phyloP scores from a whole-genome alignment of 2,113 vertebrate genomes.

The Entomyzon cyanotis region DNA sequence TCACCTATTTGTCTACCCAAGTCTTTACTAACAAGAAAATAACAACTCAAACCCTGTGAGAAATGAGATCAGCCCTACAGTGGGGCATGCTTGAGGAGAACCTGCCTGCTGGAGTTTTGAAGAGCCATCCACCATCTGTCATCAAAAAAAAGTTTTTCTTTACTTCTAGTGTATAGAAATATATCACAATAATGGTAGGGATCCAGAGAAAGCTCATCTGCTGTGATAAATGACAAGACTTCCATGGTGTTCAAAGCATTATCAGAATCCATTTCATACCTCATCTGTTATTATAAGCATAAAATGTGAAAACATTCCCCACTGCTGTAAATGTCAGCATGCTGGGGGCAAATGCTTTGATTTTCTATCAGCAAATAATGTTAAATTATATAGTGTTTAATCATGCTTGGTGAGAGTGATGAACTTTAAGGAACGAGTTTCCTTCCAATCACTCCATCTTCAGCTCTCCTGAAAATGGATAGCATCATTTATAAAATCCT shows the following conservation, averaged over 20 bases:
- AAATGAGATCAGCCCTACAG: background rate
- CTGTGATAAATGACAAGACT: constrained; percentile 61
- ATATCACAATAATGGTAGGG: background rate
- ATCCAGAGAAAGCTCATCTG: background rate
- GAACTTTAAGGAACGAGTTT: constrained; percentile 45
- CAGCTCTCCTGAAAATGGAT: background rate
- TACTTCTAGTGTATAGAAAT: background rate
- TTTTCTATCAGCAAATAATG: constrained; percentile 59
- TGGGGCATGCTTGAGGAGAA: background rate
- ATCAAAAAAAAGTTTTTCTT: background rate
- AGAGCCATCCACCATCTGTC: background rate
- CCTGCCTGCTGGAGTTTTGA: background rate
- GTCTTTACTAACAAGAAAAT: background rate
- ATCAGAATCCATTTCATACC: constrained; percentile 67
- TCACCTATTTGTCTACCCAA: background rate
- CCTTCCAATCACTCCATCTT: constrained; percentile 22
- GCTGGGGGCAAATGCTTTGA: constrained; percentile 57
- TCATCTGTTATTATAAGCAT: constrained; percentile 67
- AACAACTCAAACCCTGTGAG: background rate
- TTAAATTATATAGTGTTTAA: constrained; percentile 55
- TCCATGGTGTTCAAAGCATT: constrained; percentile 42
- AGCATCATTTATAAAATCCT: background rate
- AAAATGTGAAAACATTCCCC: constrained; percentile 40
- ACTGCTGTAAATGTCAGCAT: constrained; percentile 48
- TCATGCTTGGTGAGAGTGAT: constrained; percentile 49